Percentiles rank a stretch among this genome's conserved stretches.
phyloP scores from a whole-genome alignment of 2,797 vertebrate genomes.

The Melanotaenia trifasciata region DNA sequence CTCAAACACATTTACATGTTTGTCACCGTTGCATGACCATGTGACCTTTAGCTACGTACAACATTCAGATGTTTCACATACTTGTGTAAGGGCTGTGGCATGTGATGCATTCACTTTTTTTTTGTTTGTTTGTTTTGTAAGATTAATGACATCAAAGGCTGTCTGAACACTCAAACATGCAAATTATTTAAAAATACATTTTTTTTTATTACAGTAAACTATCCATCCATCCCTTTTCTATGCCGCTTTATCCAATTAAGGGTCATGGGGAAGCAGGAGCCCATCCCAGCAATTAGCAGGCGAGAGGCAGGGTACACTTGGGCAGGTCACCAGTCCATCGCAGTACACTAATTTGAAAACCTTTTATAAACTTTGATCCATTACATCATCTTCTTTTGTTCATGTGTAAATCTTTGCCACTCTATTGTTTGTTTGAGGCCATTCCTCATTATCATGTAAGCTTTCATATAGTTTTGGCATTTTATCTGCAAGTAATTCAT shows the following conservation, averaged over 20 bases:
- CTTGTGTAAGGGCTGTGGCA: background rate
- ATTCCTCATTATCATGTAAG: background rate
- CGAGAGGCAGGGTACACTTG: no score
- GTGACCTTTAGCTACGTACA: rapidly evolving
- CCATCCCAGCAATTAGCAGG: no score
- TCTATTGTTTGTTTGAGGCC: background rate
- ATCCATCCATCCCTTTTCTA: no score
- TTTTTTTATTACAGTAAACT: background rate
- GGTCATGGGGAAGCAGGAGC: no score
- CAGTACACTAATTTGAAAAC: background rate
- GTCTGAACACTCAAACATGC: background rate
- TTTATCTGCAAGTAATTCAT: background rate
- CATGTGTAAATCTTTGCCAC: background rate
- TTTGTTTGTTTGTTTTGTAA: background rate
- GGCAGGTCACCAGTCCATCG: no score
- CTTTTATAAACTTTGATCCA: background rate
- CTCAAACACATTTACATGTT: background rate
- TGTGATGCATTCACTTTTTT: background rate
- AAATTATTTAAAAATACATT: background rate
- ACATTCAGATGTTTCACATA: background rate
- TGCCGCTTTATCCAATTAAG: no score
- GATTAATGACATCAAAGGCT: background rate
- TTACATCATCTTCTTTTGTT: background rate
- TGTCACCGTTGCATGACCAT: background rate
- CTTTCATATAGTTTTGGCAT: background rate